Evolutionary conservation across 2,797 vertebrate genomes (phyloP).

Genomic region (Gambusia yucatana): DNA sequence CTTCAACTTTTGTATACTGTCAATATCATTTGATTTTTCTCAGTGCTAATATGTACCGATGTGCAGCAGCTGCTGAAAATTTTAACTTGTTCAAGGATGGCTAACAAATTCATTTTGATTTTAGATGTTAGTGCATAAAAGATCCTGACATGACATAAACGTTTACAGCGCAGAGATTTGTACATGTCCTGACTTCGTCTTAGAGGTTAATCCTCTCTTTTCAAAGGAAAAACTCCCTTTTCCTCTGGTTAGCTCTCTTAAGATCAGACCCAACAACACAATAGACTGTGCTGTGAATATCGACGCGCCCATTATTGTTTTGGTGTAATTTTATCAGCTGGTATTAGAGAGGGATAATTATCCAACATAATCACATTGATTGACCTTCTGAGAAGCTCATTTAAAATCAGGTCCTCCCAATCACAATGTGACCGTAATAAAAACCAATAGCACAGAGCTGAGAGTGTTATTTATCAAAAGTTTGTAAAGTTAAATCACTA

Average conservation of each 20-base stretch:
- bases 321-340: constrained; percentile 2
- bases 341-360: neutral
- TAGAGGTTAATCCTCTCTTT: constrained; percentile 30
- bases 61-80: neutral
- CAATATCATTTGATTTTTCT: neutral
- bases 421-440: neutral
- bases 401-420: neutral
- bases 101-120: neutral
- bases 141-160: neutral
- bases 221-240: constrained; percentile 42
- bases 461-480: neutral
- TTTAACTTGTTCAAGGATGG: neutral
- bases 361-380: constrained; percentile 11
- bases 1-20: neutral
- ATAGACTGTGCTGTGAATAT: constrained; percentile 8
- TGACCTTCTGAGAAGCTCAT: constrained; percentile 7
- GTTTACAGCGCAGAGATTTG: constrained; percentile 18
- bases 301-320: neutral
- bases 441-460: constrained; percentile 14
- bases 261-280: constrained; percentile 36
- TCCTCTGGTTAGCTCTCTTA: constrained; percentile 44
- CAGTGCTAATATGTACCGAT: neutral
- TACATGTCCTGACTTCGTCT: constrained; percentile 32
- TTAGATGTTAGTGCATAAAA: neutral
- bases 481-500: constrained; percentile 7